These are phyloP conservation scores for Neogale vison DNA, from an alignment of 2,113 vertebrate genomes.

Conservation along the genomic window DNA sequence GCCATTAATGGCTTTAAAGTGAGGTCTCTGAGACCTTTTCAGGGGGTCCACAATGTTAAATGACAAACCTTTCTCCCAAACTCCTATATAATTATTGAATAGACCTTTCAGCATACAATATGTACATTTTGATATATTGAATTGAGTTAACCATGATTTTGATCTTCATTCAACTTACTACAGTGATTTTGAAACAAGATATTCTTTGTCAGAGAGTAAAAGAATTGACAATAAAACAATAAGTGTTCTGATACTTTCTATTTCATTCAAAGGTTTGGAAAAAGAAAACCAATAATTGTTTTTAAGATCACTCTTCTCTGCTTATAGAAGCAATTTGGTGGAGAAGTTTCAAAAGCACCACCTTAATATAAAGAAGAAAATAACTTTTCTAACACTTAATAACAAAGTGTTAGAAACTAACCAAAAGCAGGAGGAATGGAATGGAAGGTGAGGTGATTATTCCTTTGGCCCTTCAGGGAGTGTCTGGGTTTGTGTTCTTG, in stretches of 20 bases:
- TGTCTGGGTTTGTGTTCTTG: constrained; percentile 16
- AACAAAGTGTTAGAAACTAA: constrained; percentile 53
- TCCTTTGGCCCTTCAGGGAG: constrained; percentile 27
- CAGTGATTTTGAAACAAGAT: not conserved
- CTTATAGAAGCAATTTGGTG: constrained; percentile 45
- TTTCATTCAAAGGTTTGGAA: constrained; percentile 34
- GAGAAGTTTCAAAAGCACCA: constrained; percentile 56
- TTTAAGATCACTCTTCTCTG: constrained; percentile 36
- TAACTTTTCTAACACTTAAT: constrained; percentile 63
- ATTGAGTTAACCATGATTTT: not conserved
- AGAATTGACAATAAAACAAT: not conserved
- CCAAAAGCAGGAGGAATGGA: constrained; percentile 40
- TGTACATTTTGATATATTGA: not conserved
- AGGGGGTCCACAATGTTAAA: not conserved
- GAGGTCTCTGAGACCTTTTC: not conserved
- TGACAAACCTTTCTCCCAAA: not conserved
- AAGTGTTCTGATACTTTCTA: not conserved
- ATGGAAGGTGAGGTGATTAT: constrained; percentile 51
- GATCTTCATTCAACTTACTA: constrained; percentile 10
- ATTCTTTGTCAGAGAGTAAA: constrained; percentile 17
- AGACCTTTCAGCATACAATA: not conserved
- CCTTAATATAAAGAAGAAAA: constrained; percentile 60
- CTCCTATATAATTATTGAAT: not conserved
- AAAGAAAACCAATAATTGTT: constrained; percentile 55
- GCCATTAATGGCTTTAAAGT: not conserved